Conservation (phyloP, 2,113 vertebrate species). For the Cyprinodon brontotheroides region DNA sequence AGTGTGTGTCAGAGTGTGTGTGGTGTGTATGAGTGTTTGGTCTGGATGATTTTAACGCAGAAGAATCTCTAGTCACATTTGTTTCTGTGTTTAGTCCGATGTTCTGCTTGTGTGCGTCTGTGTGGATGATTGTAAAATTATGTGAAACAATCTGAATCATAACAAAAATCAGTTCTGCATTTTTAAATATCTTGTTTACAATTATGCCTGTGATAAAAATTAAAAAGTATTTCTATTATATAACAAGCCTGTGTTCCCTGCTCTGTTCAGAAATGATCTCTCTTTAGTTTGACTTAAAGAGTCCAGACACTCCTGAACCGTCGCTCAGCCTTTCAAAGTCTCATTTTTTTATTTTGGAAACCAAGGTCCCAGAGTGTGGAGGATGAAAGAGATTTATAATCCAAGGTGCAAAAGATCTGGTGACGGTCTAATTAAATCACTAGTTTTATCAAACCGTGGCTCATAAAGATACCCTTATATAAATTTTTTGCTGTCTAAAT, state of each 20-base stretch:
- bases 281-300: too few species aligned
- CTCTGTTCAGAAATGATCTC: not conserved
- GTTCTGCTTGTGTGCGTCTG: slow-evolving; percentile 7
- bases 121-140: not conserved
- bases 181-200: slow-evolving; percentile 82
- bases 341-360: too few species aligned
- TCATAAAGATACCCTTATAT: too few species aligned
- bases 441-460: too few species aligned
- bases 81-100: slow-evolving; percentile 44
- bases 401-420: too few species aligned
- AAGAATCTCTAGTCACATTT: slow-evolving; percentile 62
- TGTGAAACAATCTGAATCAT: slow-evolving; percentile 37
- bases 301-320: too few species aligned
- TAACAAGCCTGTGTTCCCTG: slow-evolving; percentile 16
- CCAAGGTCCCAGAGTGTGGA: too few species aligned
- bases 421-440: too few species aligned
- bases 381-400: too few species aligned
- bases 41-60: slow-evolving; percentile 70
- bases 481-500: too few species aligned
- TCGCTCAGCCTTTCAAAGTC: too few species aligned
- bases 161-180: slow-evolving; percentile 66
- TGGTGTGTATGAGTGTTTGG: not conserved
- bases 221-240: slow-evolving; percentile 85
- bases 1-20: slow-evolving; percentile 16
- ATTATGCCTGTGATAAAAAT: slow-evolving; percentile 79